A percentile compares a stretch with the other conserved stretches of the same genome.
Conservation (phyloP, 2,113 vertebrate genomes). For the Ondatra zibethicus region DNA sequence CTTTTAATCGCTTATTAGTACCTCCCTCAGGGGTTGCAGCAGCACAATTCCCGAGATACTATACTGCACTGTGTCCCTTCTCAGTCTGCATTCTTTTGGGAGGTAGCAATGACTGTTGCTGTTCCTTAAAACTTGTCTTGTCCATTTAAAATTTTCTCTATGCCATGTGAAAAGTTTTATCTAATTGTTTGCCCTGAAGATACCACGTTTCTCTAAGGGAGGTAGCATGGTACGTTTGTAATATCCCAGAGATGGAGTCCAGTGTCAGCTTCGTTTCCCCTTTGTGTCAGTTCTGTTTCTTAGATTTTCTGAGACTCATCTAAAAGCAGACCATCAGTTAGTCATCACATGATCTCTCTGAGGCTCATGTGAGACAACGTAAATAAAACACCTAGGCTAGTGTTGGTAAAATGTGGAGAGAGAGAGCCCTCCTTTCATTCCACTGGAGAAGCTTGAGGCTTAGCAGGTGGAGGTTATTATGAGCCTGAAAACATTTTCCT, state of each 20-base stretch:
- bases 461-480: background rate
- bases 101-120: background rate
- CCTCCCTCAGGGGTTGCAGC: background rate
- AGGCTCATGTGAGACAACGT: background rate
- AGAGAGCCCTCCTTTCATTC: background rate
- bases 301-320: background rate
- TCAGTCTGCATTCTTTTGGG: background rate
- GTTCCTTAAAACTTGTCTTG: background rate
- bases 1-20: background rate
- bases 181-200: background rate
- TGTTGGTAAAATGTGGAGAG: background rate
- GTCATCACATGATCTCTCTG: background rate
- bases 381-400: background rate
- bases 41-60: background rate
- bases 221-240: background rate
- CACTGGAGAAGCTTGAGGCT: background rate
- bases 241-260: background rate
- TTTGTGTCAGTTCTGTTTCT: background rate
- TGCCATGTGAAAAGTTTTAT: background rate
- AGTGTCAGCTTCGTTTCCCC: background rate
- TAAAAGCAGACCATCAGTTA: background rate
- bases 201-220: background rate
- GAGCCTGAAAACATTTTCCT: background rate
- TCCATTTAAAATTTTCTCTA: background rate
- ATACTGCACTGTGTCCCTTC: background rate